Percentiles rank a stretch among this genome's conserved stretches.
phyloP scores from a whole-genome alignment of 2,113 vertebrate genomes.

The Nycticorax nycticorax region DNA sequence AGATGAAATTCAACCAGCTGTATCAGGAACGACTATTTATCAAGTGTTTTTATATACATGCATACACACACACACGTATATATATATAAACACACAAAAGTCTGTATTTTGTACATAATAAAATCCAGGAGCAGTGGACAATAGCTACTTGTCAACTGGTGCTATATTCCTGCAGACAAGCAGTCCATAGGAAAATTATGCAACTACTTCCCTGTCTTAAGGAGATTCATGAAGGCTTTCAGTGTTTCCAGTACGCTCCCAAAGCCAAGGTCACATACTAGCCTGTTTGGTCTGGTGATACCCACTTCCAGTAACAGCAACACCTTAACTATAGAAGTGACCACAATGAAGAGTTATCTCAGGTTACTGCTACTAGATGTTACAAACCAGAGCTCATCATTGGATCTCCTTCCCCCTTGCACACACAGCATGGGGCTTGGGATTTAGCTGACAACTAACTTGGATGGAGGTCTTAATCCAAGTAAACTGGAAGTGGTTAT shows the following conservation, averaged over 20 bases:
- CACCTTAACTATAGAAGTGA: background rate
- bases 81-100: background rate
- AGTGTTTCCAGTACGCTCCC: background rate
- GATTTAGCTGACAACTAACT: background rate
- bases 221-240: background rate
- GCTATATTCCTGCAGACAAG: background rate
- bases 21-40: background rate
- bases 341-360: background rate
- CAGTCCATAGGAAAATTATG: background rate
- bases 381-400: background rate
- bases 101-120: background rate
- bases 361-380: background rate
- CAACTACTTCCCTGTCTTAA: background rate
- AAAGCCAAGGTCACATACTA: background rate
- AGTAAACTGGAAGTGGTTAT: background rate
- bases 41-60: background rate
- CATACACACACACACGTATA: background rate
- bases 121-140: background rate
- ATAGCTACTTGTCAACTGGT: background rate
- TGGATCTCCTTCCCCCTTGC: too few relatives aligned
- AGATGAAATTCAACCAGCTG: background rate
- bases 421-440: background rate
- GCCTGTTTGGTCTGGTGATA: background rate
- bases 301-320: background rate
- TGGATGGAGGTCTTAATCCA: background rate